Evolutionary conservation across 2,888 invertebrate species (phyloP).

Genomic region (Sesia apiformis): DNA sequence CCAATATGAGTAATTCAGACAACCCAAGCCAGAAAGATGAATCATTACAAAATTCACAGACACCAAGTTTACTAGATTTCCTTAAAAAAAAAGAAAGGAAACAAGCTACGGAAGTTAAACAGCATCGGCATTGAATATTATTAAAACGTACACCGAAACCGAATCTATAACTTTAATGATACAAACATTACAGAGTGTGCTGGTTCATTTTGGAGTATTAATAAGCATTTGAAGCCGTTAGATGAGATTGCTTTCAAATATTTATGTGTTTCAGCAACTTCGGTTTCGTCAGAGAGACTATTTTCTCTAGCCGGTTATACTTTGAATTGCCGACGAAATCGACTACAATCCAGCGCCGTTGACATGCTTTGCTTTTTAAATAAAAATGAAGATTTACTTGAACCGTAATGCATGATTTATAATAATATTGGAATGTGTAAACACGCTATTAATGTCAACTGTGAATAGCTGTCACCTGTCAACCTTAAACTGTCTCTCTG

Average conservation of each 20-base stretch:
- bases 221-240: too few relatives aligned
- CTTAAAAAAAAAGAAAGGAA: not conserved
- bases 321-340: not conserved
- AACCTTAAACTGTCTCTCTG: too few relatives aligned
- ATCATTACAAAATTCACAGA: too few relatives aligned
- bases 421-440: too few relatives aligned
- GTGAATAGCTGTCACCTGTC: too few relatives aligned
- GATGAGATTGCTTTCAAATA: not conserved
- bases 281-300: not conserved
- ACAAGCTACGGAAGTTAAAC: not conserved
- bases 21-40: not conserved
- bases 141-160: too few relatives aligned
- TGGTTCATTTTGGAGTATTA: too few relatives aligned
- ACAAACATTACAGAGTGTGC: too few relatives aligned
- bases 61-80: not conserved
- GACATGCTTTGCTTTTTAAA: not conserved
- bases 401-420: too few relatives aligned
- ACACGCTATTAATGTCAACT: too few relatives aligned
- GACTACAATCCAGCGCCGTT: not conserved
- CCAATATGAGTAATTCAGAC: not conserved
- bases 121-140: too few relatives aligned
- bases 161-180: too few relatives aligned
- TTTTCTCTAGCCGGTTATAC: not conserved
- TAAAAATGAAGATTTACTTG: not conserved
- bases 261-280: not conserved